These are phyloP conservation scores for Rhagoletis pomonella DNA, from an alignment of 1,140 invertebrate genomes.

Conservation along the genomic window DNA sequence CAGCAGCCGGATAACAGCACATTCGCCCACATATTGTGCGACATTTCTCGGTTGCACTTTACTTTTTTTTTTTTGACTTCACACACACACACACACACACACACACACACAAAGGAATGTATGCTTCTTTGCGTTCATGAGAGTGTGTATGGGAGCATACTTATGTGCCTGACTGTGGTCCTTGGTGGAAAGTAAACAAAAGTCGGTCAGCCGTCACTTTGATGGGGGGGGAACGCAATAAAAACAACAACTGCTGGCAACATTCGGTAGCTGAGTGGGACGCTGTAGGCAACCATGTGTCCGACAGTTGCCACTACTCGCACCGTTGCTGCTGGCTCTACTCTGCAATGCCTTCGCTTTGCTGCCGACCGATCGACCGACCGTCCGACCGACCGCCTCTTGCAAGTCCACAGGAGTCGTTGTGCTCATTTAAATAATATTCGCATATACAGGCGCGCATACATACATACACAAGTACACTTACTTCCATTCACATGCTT, in stretches of 20 bases:
- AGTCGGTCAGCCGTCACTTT: slow-evolving; percentile 26
- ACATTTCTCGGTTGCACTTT: not conserved
- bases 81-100: not conserved
- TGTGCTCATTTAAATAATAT: slow-evolving; percentile 1
- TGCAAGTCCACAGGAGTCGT: not conserved
- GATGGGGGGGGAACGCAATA: not conserved
- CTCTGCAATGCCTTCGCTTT: not conserved
- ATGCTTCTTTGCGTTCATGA: not conserved
- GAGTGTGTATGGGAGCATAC: not conserved
- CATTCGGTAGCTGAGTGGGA: not conserved
- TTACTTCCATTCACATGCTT: no score
- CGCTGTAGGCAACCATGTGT: not conserved
- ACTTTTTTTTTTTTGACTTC: not conserved
- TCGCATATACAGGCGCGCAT: not conserved
- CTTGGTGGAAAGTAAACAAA: slow-evolving; percentile 25
- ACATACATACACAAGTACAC: no score
- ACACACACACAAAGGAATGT: not conserved
- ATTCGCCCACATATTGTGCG: slow-evolving; percentile 1
- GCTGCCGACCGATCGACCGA: not conserved
- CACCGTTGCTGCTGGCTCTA: not conserved
- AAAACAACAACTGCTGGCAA: not conserved
- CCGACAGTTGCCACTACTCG: not conserved
- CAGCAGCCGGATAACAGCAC: not conserved
- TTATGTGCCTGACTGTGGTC: not conserved
- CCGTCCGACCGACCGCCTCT: no score